Conservation (phyloP, 2,888 invertebrate genomes). For the Saturnia pavonia region DNA sequence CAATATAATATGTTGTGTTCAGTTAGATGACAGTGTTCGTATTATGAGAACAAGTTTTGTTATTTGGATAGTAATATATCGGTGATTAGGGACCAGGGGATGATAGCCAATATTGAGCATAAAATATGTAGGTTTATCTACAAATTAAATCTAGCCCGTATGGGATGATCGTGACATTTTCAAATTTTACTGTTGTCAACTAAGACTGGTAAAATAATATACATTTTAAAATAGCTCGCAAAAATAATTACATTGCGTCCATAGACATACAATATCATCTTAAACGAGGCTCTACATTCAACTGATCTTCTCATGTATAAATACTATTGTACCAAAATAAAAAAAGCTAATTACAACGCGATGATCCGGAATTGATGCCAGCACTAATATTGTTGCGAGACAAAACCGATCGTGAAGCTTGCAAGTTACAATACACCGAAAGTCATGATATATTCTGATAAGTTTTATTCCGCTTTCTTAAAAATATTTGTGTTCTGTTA, state of each 20-base stretch:
- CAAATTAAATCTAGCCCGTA: background rate
- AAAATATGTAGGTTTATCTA: background rate
- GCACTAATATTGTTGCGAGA: background rate
- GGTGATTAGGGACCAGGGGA: constrained; percentile 5
- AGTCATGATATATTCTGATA: too few species aligned
- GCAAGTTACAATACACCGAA: too few species aligned
- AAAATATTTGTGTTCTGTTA: background rate
- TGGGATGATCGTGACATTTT: background rate
- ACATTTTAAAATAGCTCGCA: background rate
- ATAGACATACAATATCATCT: background rate
- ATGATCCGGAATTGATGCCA: background rate
- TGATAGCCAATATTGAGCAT: constrained; percentile 6
- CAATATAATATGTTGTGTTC: constrained; percentile 59
- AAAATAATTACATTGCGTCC: background rate
- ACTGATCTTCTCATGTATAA: background rate
- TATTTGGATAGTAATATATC: constrained; percentile 26
- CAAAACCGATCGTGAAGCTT: too few species aligned
- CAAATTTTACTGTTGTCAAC: background rate
- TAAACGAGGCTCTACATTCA: background rate
- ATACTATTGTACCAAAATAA: background rate
- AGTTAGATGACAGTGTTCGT: constrained; percentile 54
- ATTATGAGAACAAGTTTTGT: constrained; percentile 45
- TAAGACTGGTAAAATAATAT: background rate
- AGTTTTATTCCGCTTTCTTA: background rate
- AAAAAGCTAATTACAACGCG: background rate